Percentiles rank a stretch among this genome's conserved stretches.
Evolutionary conservation across 1,140 invertebrate species (phyloP).

Genomic region (Elysia chlorotica): DNA sequence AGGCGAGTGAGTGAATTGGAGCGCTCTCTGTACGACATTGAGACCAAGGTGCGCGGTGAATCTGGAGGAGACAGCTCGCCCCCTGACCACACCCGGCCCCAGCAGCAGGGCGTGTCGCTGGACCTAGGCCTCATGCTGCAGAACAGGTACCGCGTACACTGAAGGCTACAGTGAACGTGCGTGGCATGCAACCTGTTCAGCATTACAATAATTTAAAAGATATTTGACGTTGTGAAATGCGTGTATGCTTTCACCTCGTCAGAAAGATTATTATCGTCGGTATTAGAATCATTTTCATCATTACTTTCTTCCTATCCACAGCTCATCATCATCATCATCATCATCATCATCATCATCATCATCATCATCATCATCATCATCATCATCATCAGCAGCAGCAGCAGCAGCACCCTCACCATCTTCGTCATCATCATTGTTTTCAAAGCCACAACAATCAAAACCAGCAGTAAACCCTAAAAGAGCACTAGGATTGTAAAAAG

Average conservation of each 20-base stretch:
- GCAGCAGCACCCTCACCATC: too few species aligned
- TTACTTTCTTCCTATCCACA: too few species aligned
- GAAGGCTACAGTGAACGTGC: background rate
- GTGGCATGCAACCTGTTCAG: background rate
- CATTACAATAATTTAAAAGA: background rate
- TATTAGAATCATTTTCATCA: background rate
- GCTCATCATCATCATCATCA: background rate
- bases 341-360: too few species aligned
- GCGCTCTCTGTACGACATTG: constrained; percentile 25
- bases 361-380: too few species aligned
- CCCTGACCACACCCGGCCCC: background rate
- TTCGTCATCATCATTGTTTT: too few species aligned
- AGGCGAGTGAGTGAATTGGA: constrained; percentile 30
- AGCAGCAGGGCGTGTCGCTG: constrained; percentile 14
- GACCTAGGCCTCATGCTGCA: constrained; percentile 29
- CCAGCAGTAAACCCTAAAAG: too few species aligned
- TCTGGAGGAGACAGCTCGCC: constrained; percentile 2
- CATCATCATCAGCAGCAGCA: too few species aligned
- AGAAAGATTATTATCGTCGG: background rate
- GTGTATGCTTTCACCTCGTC: background rate
- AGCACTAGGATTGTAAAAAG: background rate
- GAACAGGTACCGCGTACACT: constrained; percentile 11
- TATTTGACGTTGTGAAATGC: background rate
- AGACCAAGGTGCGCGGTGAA: constrained; percentile 18
- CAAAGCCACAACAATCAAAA: too few species aligned